Evolutionary conservation across 2,888 invertebrate species (phyloP).

Genomic region (Phoronis australis): DNA sequence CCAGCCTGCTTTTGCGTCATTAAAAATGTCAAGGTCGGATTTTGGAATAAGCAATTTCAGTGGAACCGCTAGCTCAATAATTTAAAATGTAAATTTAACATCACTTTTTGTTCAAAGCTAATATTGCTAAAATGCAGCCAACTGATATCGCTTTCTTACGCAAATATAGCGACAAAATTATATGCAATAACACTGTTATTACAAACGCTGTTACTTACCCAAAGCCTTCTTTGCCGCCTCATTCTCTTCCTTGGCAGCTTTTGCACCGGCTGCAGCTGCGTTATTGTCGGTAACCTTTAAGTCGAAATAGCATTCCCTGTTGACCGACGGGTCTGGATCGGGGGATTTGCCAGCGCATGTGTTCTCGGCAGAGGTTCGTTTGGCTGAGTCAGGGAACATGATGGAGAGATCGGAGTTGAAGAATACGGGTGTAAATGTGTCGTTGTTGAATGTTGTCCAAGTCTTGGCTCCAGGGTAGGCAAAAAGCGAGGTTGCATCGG

Average conservation of each 20-base stretch:
- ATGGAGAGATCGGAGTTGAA: constrained; percentile 22
- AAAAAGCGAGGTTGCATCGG: constrained; percentile 14
- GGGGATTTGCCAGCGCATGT: too few species aligned
- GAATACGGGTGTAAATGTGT: constrained; percentile 18
- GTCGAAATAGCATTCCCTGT: constrained; percentile 26
- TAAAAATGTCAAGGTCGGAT: too few species aligned
- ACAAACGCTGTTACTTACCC: too few species aligned
- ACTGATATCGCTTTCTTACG: too few species aligned
- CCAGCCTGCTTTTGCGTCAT: too few species aligned
- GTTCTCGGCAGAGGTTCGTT: constrained; percentile 12
- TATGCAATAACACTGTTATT: too few species aligned
- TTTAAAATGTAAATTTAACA: too few species aligned
- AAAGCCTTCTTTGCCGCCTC: constrained; percentile 10
- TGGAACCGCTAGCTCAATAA: too few species aligned
- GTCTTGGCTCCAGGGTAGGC: constrained; percentile 12
- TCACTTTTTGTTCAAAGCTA: too few species aligned
- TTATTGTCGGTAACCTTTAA: constrained; percentile 17
- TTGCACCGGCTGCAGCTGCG: constrained; percentile 14
- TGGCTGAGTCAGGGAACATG: constrained; percentile 19
- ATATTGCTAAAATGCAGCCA: too few species aligned
- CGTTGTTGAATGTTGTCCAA: constrained; percentile 14
- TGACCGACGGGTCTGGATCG: constrained; percentile 18
- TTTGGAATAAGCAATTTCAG: too few species aligned
- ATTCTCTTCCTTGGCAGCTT: constrained; percentile 6
- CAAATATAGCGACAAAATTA: too few species aligned